Evolutionary conservation across 2,888 invertebrate genomes (phyloP), one percentile per base, ranked within the genome.

Genomic region (Mechanitis mazaeus): DNA sequence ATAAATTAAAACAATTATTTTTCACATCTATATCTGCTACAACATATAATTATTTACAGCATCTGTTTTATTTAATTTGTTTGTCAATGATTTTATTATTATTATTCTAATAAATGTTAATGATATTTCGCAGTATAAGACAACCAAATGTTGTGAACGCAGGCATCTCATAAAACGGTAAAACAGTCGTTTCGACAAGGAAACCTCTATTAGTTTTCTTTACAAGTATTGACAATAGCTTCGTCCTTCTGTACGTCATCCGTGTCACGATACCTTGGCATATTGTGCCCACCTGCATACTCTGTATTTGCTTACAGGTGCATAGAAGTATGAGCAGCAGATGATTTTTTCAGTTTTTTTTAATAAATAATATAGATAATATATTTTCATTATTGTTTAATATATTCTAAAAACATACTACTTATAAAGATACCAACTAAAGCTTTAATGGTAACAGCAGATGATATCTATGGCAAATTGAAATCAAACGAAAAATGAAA

Each of bases 141-240:
- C 7, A 9, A 56, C 66, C 65, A 68, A 80, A 71, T 58, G 80
- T 85, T 80, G 71, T 31, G 67, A 56, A 79, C 68, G 72, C 70
- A 81, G 81, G 81, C 63, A 71, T 71, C 68, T 74, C 72, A 75
- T 76, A 83, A 81, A 83, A 79, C 78, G 76, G 78, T 81, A 80
- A 85, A 85, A 83, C 80, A 81, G 79, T 79, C 78, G 81, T 81
- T 82, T 78, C 77, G 76, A 64, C 72, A 76, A 80, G 79, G 80
- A 77, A 80, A 75, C 78, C 78, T 79, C 83, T 87, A 84, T 87
- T 86, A 84, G 84, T 85, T 87, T 86, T 81, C 84, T 83, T 81
- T 83, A 78, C 79, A 81, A 80, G 78, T 84, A 81, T 84, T 85
- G 83, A 83, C 83, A 84, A 83, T 83, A 72, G 75, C 71, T 65